Base-by-base conservation (phyloP, 2,888 invertebrate species). In the Hirtodrosophila trivittata region DNA sequence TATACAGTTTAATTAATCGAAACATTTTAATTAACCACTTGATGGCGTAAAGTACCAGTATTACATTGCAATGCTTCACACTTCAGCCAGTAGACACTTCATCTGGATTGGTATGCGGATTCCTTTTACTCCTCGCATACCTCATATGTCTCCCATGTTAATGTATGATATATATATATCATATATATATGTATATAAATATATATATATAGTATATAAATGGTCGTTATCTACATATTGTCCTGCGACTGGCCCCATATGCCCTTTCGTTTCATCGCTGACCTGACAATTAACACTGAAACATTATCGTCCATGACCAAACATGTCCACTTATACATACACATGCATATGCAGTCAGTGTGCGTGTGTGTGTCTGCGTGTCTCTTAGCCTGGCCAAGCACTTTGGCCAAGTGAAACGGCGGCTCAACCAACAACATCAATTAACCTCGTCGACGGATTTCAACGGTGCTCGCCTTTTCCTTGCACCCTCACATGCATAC, bases 401-500 rank as follows among this genome's bases (percentile, higher is more conserved):
- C 62, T 67, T 68, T 56, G 74, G 39, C 56, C 70, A 62, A 70
- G 56, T 57, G 26, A 68, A 69, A 50, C 63, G 58, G 43, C 45
- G 41, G 55, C 63, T 70, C 55, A 71, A 30, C 50, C 60, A 57
- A 50, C 73, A 80, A 83, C 59, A 62, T 69, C 81, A 84, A 77
- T 77, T 84, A 77, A 54, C 66, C 41, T 47, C 57, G 52, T 67
- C 47, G 59, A 62, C 57, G 63, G 41, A 58, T 72, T 64, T 71
- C 33, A 47, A 52, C 51, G 28, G 21, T 28, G 30, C 37, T 47
- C 16, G 52, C 12, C 56, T 63, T 42, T 49, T 26, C 57, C n/a
- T 5, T 3, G 7, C 9, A 28, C 28, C 1, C 9, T 28, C 28
- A n/a, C 28, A 7, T 28, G 28, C 9, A 28, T 9, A 28, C 5